A percentile compares a stretch with the other conserved stretches of the same genome.
Evolutionary conservation across 2,113 vertebrate genomes (phyloP).

Genomic region (Thomomys bottae): DNA sequence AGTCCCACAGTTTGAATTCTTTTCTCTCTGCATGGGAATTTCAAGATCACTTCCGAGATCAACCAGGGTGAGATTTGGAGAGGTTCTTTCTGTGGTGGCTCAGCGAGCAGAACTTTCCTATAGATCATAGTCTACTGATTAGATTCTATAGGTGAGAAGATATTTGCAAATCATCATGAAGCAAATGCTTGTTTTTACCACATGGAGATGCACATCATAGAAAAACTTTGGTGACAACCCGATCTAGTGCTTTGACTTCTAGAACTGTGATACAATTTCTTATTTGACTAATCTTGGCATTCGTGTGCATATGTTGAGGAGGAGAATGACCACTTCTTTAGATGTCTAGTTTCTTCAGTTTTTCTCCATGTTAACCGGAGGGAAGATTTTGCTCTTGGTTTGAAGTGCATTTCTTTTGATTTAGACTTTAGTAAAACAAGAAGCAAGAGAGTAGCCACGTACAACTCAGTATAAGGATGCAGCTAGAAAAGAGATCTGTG

Average conservation of each 20-base stretch:
- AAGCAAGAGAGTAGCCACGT: conserved; percentile 17
- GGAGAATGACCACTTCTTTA: neutral
- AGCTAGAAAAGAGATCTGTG: conserved; percentile 58
- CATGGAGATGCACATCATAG: neutral
- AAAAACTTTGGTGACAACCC: neutral
- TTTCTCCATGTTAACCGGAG: neutral
- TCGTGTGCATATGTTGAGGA: neutral
- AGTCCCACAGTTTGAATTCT: neutral
- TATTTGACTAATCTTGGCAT: neutral
- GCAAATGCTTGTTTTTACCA: conserved; percentile 1
- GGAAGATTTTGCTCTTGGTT: conserved; percentile 26
- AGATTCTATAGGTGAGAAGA: neutral
- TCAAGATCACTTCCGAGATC: neutral
- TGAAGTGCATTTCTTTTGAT: conserved; percentile 41
- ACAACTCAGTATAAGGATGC: conserved; percentile 44
- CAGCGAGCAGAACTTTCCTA: neutral
- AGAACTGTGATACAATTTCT: neutral
- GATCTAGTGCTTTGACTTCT: neutral
- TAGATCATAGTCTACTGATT: neutral
- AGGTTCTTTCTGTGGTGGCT: neutral
- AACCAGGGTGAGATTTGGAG: neutral
- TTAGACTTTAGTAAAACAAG: conserved; percentile 43
- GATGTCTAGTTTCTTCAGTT: neutral
- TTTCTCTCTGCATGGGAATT: neutral
- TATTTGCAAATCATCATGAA: neutral